A percentile compares a stretch with the other conserved stretches of the same genome.
phyloP scores from a whole-genome alignment of 2,888 invertebrate genomes.

The Heteropelma amictum region DNA sequence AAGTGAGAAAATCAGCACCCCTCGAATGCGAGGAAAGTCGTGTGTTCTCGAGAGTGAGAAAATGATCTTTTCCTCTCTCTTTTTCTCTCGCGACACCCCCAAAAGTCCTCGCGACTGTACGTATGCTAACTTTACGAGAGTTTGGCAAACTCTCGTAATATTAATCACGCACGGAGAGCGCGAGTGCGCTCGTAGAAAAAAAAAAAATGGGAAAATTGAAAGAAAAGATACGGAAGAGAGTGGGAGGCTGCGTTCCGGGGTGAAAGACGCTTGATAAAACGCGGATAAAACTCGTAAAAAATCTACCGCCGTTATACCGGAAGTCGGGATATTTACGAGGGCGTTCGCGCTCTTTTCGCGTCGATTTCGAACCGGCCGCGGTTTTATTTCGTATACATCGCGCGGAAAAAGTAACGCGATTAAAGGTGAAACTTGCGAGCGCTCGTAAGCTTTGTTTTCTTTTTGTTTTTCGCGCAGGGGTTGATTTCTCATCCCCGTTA shows the following conservation, averaged over 20 bases:
- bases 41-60: constrained; percentile 46
- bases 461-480: too few relatives aligned
- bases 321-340: constrained; percentile 69
- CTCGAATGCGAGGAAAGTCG: constrained; percentile 28
- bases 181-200: constrained; percentile 63
- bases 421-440: neutral
- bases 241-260: constrained; percentile 45
- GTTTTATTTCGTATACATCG: neutral
- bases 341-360: constrained; percentile 52
- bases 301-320: too few relatives aligned
- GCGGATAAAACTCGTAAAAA: constrained; percentile 72
- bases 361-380: constrained; percentile 53
- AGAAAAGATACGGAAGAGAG: neutral
- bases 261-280: constrained; percentile 54
- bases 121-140: constrained; percentile 76
- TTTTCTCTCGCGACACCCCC: constrained; percentile 51
- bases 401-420: neutral
- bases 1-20: constrained; percentile 31
- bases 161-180: constrained; percentile 71
- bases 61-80: too few relatives aligned
- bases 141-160: constrained; percentile 76
- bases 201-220: constrained; percentile 56
- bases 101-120: constrained; percentile 61
- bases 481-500: too few relatives aligned
- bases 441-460: neutral